Conservation (phyloP, 2,797 vertebrate species). For the Ctenochaetus hawaiiensis region DNA sequence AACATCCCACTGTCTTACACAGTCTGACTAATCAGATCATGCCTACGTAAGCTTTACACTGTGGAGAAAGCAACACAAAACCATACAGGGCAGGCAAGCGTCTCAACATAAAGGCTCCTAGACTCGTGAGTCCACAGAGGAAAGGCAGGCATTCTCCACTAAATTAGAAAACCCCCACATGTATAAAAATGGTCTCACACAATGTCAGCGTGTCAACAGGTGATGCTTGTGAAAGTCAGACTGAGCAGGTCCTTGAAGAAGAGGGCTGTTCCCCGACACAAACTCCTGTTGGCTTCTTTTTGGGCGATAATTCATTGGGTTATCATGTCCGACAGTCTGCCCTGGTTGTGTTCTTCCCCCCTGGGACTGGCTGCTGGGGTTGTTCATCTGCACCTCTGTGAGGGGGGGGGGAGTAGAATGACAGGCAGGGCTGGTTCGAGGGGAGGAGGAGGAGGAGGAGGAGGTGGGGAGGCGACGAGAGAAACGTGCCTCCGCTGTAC, state of each 20-base stretch:
- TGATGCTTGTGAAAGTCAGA: constrained; percentile 65
- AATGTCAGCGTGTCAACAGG: constrained; percentile 58
- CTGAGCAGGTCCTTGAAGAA: constrained; percentile 64
- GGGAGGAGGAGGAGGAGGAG: constrained; percentile 39
- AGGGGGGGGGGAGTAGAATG: constrained; percentile 62
- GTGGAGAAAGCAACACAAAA: constrained; percentile 86
- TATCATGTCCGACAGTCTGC: constrained; percentile 51
- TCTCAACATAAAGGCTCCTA: constrained; percentile 79
- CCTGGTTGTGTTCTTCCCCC: constrained; percentile 65
- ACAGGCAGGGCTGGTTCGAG: constrained; percentile 71
- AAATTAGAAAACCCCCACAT: constrained; percentile 78
- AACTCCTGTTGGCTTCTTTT: constrained; percentile 59
- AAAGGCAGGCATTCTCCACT: constrained; percentile 83
- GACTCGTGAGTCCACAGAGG: constrained; percentile 69
- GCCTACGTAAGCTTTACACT: constrained; percentile 85
- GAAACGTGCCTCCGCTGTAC: constrained; percentile 71
- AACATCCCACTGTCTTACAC: constrained; percentile 65
- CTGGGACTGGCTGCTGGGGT: constrained; percentile 70
- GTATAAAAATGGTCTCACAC: constrained; percentile 78
- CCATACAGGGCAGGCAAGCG: constrained; percentile 85
- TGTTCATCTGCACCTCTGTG: constrained; percentile 68
- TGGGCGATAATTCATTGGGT: constrained; percentile 51
- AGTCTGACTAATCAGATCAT: constrained; percentile 80
- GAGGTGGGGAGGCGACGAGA: constrained; percentile 37
- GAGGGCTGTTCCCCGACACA: constrained; percentile 34